A percentile compares a stretch with the other conserved stretches of the same genome.
Conservation (phyloP, 2,888 invertebrate genomes). For the Calliphora vomitoria region DNA sequence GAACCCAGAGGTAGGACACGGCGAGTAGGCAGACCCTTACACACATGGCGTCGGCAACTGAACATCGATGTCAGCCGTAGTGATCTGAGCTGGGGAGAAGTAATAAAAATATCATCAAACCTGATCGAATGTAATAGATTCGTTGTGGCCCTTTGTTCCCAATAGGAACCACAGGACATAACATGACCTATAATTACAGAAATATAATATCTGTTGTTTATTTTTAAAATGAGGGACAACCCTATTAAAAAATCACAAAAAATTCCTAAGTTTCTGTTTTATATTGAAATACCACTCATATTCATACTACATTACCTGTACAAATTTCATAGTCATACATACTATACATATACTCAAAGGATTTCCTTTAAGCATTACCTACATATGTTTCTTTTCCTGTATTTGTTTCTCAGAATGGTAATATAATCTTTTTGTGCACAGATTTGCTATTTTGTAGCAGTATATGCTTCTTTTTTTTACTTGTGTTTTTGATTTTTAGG, state of each 20-base stretch:
- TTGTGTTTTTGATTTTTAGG: neutral
- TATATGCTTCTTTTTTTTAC: neutral
- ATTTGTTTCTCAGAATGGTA: conserved; percentile 26
- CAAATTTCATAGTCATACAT: conserved; percentile 10
- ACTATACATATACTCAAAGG: conserved; percentile 6
- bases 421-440: conserved; percentile 29
- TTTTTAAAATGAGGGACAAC: too few relatives aligned
- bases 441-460: neutral
- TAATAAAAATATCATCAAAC: too few relatives aligned
- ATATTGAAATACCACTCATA: neutral
- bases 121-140: too few relatives aligned
- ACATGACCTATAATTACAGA: too few relatives aligned
- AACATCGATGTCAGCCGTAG: too few relatives aligned
- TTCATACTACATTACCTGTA: neutral
- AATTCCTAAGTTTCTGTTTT: neutral
- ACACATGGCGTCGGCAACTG: too few relatives aligned
- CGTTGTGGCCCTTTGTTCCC: too few relatives aligned
- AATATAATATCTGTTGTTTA: too few relatives aligned
- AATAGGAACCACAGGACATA: too few relatives aligned
- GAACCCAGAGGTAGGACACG: too few relatives aligned
- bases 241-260: neutral
- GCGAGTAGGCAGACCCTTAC: too few relatives aligned
- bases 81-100: too few relatives aligned
- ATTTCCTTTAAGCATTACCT: conserved; percentile 21
- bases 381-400: conserved; percentile 10